Conservation (phyloP, 2,888 invertebrate genomes). For the Chironomus riparius region DNA sequence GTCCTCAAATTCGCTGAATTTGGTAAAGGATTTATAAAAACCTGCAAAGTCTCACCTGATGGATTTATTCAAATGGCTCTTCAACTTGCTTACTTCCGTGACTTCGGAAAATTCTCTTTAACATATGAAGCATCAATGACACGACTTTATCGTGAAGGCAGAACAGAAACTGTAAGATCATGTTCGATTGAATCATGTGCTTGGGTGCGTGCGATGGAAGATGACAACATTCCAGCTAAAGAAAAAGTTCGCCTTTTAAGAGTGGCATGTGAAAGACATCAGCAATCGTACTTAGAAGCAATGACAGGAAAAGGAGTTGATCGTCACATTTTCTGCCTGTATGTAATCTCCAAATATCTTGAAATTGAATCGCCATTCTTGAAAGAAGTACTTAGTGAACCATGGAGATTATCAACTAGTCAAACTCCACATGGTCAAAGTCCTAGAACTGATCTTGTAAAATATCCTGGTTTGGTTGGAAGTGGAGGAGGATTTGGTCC, state of each 20-base stretch:
- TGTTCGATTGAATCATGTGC: slow-evolving; percentile 77
- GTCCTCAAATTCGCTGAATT: neutral
- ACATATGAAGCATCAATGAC: slow-evolving; percentile 98
- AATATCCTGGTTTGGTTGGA: slow-evolving; percentile 74
- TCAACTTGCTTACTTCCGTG: slow-evolving; percentile 80
- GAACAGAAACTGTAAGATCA: slow-evolving; percentile 89
- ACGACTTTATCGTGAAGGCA: slow-evolving; percentile 78
- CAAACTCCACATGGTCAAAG: slow-evolving; percentile 91
- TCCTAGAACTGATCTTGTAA: slow-evolving; percentile 63
- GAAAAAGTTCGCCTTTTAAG: slow-evolving; percentile 58
- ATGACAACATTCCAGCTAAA: slow-evolving; percentile 46
- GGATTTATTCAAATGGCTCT: slow-evolving; percentile 88
- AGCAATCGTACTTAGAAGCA: slow-evolving; percentile 77
- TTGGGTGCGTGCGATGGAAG: slow-evolving; percentile 80
- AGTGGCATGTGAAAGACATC: slow-evolving; percentile 66
- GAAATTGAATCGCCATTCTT: slow-evolving; percentile 86
- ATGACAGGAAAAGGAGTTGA: slow-evolving; percentile 93
- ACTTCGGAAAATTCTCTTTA: slow-evolving; percentile 75
- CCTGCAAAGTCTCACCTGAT: slow-evolving; percentile 77
- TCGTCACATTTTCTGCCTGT: slow-evolving; percentile 86
- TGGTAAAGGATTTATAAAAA: slow-evolving; percentile 72
- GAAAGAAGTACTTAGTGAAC: slow-evolving; percentile 85
- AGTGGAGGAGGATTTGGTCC: slow-evolving; percentile 96
- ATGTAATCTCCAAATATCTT: slow-evolving; percentile 88
- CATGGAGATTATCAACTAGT: slow-evolving; percentile 89